Evolutionary conservation across 2,888 invertebrate species (phyloP), one percentile per base, ranked within the genome.

Genomic region (Coleophora deauratella): DNA sequence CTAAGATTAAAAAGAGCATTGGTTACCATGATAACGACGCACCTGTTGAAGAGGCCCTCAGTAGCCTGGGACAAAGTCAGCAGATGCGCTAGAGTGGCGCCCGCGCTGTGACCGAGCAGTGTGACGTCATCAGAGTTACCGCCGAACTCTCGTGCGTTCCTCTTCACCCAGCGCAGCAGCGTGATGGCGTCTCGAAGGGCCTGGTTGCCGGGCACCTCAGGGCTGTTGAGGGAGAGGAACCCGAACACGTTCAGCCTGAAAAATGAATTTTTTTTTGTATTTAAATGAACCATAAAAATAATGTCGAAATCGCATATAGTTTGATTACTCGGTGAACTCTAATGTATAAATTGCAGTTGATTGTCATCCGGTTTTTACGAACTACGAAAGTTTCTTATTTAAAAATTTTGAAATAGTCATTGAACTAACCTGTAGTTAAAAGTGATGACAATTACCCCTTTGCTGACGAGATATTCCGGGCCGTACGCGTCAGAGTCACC

Each of bases 91-190:
- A 65, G 43, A 9, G 50, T 49, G 2, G 75, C 72, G 3, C 86
- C 84, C 6, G 82, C 80, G 59, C 85, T 85, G 51, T 85, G 81
- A 0, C 86, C 86, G 14, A 61, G 77, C 6, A 86, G 42, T 0
- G 85, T 85, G 42, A 86, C 70, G 40, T 74, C 59, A 31, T 62
- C 47, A 1, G 80, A 76, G 54, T 85, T 65, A 9, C 84, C 86
- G 2, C 86, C 84, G 47, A 86, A 86, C n/a, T 47, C 38, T 0
- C 47, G 46, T 4, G 75, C 79, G 52, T 86, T 85, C 33, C 45
- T 46, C 46, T 56, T 62, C 53, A 86, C 76, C 86, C 86, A 86
- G 30, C 61, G 62, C 47, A 86, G 65, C 42, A 84, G 57, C 12
- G 79, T 74, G 38, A 84, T 57, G 47, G 66, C 62, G 53, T 86